Percentiles rank a stretch among this genome's conserved stretches.
These are phyloP conservation scores for Gobionotothen gibberifrons DNA, from an alignment of 2,797 vertebrate species.

Conservation along the genomic window DNA sequence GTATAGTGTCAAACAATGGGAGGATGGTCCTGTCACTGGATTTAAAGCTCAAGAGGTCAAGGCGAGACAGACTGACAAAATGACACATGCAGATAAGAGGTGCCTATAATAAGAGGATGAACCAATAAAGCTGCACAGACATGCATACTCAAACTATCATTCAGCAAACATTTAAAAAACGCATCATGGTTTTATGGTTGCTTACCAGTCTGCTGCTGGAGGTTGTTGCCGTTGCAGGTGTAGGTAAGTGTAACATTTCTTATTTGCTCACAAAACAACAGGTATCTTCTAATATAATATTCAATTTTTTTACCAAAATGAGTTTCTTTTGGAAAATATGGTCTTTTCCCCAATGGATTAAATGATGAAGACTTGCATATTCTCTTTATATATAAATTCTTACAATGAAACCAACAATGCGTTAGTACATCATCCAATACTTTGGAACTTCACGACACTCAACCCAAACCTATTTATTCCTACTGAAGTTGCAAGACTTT, in stretches of 20 bases:
- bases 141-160: constrained; percentile 14
- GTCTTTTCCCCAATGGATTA: background rate
- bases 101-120: constrained; percentile 61
- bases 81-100: constrained; percentile 68
- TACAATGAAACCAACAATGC: background rate
- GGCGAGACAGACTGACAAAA: constrained; percentile 62
- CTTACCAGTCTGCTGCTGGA: constrained; percentile 63
- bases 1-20: constrained; percentile 74
- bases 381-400: background rate
- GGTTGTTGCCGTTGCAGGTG: constrained; percentile 43
- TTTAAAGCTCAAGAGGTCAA: constrained; percentile 66
- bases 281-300: constrained; percentile 1
- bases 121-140: constrained; percentile 27
- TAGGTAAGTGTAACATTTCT: constrained; percentile 70
- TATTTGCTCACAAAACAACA: constrained; percentile 17
- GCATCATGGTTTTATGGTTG: constrained; percentile 60
- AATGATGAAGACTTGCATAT: background rate
- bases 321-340: background rate
- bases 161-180: background rate
- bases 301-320: background rate
- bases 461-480: background rate
- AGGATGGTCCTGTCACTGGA: constrained; percentile 75
- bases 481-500: background rate
- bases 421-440: background rate
- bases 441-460: background rate